Base-by-base conservation (phyloP, 2,113 vertebrate genomes). In the Leiothrix lutea region DNA sequence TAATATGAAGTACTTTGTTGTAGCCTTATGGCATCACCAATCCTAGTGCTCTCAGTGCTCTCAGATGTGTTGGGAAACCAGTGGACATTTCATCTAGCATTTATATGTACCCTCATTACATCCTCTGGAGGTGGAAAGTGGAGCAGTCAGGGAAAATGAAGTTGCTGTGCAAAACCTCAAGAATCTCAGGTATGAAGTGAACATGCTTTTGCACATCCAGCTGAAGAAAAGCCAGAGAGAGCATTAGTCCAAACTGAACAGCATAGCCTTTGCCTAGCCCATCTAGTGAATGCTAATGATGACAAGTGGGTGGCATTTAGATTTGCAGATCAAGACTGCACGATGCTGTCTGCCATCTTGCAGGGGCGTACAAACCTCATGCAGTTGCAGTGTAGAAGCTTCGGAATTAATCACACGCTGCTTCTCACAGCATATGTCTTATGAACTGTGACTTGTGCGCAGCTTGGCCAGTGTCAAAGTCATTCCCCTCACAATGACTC, bases 381-480 rank as follows among this genome's bases (percentile, higher is more conserved):
- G 45, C 62, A 42, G n/a, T 33, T 4, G 8, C 23, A 45, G 54
- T 0, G 0, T 18, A 60, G 57, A 56, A 81, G 35, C 60, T 83
- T 88, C 14, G 28, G 24, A 65, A 57, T 66, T n/a, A 91, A 61
- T 88, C 60, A 42, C 67, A 50, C 11, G 7, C 33, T 77, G 60
- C 72, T 80, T 66, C 86, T 38, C 38, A 17, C 20, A 44, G 67
- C 56, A 80, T 36, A 18, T 42, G 14, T 71, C 23, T 80, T 50
- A 45, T 22, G 42, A 53, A 50, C 72, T 1, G 1, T 77, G 91
- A 26, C 54, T 5, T 1, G 14, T 5, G 4, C 0, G 0, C 58
- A 86, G 67, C 80, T 54, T 48, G 80, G 31, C 60, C 80, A 77
- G n/a, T 0, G 1, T 40, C 64, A 33, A 22, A 93, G 44, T 57